A percentile compares a stretch with the other conserved stretches of the same genome.
phyloP scores from a whole-genome alignment of 2,888 invertebrate species.

The Patella caerulea region DNA sequence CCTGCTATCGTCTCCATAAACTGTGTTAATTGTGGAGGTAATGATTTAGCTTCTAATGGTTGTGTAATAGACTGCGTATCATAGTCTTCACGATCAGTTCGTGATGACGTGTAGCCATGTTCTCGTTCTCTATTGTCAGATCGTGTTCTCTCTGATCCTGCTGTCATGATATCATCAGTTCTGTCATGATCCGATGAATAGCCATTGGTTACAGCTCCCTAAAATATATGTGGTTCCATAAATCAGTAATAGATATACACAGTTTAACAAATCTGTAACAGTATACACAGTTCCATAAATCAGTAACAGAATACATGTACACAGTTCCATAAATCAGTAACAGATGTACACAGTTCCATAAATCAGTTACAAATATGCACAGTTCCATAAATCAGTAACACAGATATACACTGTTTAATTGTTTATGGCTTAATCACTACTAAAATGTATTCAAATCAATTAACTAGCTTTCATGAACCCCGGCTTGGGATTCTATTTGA shows the following conservation, averaged over 20 bases:
- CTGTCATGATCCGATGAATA: not conserved
- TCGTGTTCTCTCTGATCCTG: not conserved
- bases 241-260: not conserved
- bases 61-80: constrained; percentile 48
- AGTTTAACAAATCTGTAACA: not conserved
- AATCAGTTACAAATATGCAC: not conserved
- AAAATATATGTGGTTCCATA: not conserved
- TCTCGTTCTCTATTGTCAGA: not conserved
- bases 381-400: not conserved
- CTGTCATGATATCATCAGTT: too few species aligned
- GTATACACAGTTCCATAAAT: not conserved
- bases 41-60: constrained; percentile 52
- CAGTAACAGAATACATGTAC: not conserved
- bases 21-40: constrained; percentile 61
- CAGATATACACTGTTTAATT: not conserved
- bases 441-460: too few species aligned
- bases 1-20: constrained; percentile 71
- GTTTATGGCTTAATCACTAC: too few species aligned
- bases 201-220: not conserved
- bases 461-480: too few species aligned
- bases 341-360: not conserved
- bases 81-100: not conserved
- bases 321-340: not conserved
- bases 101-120: not conserved
- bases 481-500: too few species aligned